Base-by-base conservation (phyloP, 2,888 invertebrate genomes). In the Brachynemurus nebulosus region DNA sequence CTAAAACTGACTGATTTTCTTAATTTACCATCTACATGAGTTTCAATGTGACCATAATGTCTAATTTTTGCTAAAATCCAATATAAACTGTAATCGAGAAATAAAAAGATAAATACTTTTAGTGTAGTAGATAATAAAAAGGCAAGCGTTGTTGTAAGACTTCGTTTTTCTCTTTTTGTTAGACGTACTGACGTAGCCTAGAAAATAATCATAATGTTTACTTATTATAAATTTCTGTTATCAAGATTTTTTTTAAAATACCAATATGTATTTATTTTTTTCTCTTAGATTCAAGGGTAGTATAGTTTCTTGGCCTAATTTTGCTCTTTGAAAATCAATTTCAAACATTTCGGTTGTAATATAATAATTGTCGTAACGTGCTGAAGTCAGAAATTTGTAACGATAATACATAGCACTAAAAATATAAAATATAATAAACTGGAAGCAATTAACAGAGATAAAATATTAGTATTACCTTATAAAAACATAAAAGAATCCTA, bases 71-170 rank as follows among this genome's bases (percentile, higher is more conserved):
- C 62, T 41, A 91, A 61, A n/a, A 89, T 67, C 81, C 86, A 86
- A 58, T 74, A 88, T 0, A 91, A 63, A 17, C 79, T 74, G 59
- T 83, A 86, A 62, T 92, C 91, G 2, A 78, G 73, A 16, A 76
- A 62, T 57, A 91, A 78, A 55, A 86, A 81, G 37, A 80, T 75
- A 19, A 73, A 62, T 11, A 89, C 66, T 58, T 90, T 86, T 46
- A 85, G 64, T 0, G 77, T 73, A 0, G 81, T 74, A 12, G 80
- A 66, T 0, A 70, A 54, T 59, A 88, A 69, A 49, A 83, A 74
- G 12, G 70, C 58, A 0, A 67, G 52, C 0, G 62, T 78, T 60
- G 59, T 72, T 43, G 59, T 68, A 7, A 83, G 54, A 48, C 73
- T 69, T 1, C 65, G 60, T 54, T 66, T 72, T 55, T 85, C 85